Evolutionary conservation across 2,888 invertebrate genomes (phyloP).

Genomic region (Schrankia costaestrigalis): DNA sequence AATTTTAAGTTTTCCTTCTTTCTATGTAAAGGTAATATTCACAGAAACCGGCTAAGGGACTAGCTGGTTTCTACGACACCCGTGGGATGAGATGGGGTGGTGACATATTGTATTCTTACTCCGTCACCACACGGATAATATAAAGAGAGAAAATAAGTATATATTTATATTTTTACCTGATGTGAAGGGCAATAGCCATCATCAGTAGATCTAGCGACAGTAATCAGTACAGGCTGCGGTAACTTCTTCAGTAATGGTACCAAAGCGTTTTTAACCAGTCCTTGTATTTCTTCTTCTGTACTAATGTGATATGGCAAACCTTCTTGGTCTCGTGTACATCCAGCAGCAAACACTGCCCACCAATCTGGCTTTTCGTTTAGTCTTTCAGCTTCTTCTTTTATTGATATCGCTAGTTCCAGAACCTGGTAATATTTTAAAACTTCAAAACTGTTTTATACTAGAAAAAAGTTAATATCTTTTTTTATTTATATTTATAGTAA

Average conservation of each 20-base stretch:
- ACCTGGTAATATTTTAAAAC: constrained; percentile 62
- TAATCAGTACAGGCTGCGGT: constrained; percentile 84
- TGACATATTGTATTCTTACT: no score
- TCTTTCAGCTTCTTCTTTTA: constrained; percentile 76
- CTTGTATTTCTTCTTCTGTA: constrained; percentile 83
- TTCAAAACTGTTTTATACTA: background rate
- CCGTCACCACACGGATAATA: no score
- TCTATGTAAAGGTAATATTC: no score
- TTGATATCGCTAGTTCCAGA: constrained; percentile 65
- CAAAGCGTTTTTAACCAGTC: constrained; percentile 81
- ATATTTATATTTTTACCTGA: no score
- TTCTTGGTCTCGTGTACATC: constrained; percentile 92
- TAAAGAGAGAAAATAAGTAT: no score
- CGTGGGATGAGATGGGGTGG: no score
- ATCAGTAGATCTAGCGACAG: constrained; percentile 90
- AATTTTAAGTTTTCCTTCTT: no score
- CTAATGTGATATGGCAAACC: constrained; percentile 93
- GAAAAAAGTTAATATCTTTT: background rate
- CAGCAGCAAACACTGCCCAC: constrained; percentile 90
- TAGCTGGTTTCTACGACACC: no score
- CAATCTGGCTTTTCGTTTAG: constrained; percentile 86
- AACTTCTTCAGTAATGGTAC: constrained; percentile 79
- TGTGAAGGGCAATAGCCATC: constrained; percentile 94
- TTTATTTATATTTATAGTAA: no score
- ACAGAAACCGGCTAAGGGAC: no score